A percentile compares a stretch with the other conserved stretches of the same genome.
These are phyloP conservation scores for Cydia strobilella DNA, from an alignment of 1,140 invertebrate species.

Conservation along the genomic window DNA sequence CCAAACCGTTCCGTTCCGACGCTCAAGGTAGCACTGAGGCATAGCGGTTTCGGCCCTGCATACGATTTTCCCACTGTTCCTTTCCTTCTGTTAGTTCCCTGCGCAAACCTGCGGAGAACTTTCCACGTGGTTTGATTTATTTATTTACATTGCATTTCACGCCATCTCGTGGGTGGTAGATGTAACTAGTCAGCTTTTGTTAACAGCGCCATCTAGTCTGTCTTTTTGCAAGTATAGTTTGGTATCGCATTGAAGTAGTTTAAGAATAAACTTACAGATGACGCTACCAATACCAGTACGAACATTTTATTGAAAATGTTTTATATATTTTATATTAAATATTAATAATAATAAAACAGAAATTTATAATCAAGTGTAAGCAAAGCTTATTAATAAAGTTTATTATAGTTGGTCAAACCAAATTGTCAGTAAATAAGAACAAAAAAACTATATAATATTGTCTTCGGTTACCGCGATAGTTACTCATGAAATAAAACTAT, in stretches of 20 bases:
- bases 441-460: too few relatives aligned
- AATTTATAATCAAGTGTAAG: too few relatives aligned
- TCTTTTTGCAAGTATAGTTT: background rate
- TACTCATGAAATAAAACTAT: too few relatives aligned
- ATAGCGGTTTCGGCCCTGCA: conserved; percentile 46
- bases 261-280: background rate
- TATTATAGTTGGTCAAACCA: too few relatives aligned
- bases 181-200: conserved; percentile 32
- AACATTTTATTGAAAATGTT: too few relatives aligned
- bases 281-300: too few relatives aligned
- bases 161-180: conserved; percentile 50
- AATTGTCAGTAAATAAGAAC: too few relatives aligned
- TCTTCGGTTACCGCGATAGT: too few relatives aligned
- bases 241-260: background rate
- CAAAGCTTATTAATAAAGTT: too few relatives aligned
- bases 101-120: conserved; percentile 69
- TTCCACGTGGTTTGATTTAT: conserved; percentile 60
- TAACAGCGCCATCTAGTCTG: conserved; percentile 30
- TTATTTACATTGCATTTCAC: conserved; percentile 40
- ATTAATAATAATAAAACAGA: too few relatives aligned
- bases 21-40: conserved; percentile 60
- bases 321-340: too few relatives aligned
- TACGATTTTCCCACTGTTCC: conserved; percentile 62
- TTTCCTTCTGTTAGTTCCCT: conserved; percentile 57
- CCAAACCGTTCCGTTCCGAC: conserved; percentile 40